These are phyloP conservation scores for Amitus sp. DNA, from an alignment of 2,888 invertebrate genomes.

Conservation along the genomic window DNA sequence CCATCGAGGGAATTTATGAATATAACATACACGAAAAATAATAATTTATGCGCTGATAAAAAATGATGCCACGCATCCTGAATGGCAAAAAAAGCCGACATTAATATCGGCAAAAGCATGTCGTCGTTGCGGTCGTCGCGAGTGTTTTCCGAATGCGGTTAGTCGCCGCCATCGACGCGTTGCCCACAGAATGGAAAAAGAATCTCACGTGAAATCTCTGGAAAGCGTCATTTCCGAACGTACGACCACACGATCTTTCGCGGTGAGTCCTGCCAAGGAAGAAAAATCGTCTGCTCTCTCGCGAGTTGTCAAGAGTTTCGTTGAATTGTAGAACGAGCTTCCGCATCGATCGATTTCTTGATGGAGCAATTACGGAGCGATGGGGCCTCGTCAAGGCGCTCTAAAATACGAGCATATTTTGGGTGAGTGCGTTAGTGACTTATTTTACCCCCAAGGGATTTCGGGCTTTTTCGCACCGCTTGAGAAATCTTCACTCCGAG, in stretches of 20 bases:
- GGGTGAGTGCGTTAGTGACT: slow-evolving; percentile 17
- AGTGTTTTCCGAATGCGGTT: neutral
- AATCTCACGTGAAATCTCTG: no score
- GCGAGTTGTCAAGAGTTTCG: slow-evolving; percentile 4
- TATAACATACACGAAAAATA: no score
- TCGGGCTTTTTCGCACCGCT: slow-evolving; percentile 37
- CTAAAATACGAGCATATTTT: slow-evolving; percentile 33
- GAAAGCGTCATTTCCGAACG: no score
- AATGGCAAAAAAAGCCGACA: slow-evolving; percentile 21
- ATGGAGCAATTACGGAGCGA: slow-evolving; percentile 38
- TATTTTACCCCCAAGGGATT: slow-evolving; percentile 6
- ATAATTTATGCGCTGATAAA: slow-evolving; percentile 5
- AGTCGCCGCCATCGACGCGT: neutral
- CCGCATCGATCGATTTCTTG: slow-evolving; percentile 32
- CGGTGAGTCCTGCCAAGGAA: slow-evolving; percentile 1
- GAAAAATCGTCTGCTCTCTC: no score
- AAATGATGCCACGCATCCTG: slow-evolving; percentile 19
- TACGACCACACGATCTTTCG: neutral
- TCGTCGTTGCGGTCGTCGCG: neutral
- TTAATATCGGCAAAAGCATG: neutral
- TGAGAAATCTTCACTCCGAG: slow-evolving; percentile 9
- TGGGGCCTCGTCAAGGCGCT: slow-evolving; percentile 30
- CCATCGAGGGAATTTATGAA: no score
- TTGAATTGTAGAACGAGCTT: slow-evolving; percentile 32
- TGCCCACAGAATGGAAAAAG: neutral